These are phyloP conservation scores for Montipora sp. DNA, from an alignment of 64 coral and sea anemone genomes.

Conservation along the genomic window DNA sequence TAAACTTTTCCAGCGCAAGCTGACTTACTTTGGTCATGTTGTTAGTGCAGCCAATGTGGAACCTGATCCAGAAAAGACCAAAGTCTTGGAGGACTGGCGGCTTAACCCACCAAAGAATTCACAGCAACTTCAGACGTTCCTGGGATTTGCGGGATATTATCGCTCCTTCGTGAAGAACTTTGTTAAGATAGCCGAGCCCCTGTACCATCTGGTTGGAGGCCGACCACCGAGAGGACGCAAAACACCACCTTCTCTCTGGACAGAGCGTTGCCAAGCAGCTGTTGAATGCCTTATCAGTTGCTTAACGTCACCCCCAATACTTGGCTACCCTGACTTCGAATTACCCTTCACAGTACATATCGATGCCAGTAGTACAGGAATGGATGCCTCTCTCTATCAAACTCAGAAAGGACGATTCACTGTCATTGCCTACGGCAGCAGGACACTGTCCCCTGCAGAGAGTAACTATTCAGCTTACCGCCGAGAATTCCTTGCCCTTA, in stretches of 20 bases:
- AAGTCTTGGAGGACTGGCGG: conserved; percentile 17
- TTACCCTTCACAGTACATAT: conserved; percentile 55
- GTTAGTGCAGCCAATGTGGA: conserved; percentile 22
- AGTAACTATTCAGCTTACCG: conserved; percentile 58
- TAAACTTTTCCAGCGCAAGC: conserved; percentile 16
- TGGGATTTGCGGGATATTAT: conserved; percentile 39
- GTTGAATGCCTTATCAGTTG: conserved; percentile 36
- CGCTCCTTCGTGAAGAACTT: conserved; percentile 18
- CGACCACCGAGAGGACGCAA: background rate
- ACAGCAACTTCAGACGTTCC: conserved; percentile 23
- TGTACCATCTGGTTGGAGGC: background rate
- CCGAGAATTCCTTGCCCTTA: conserved; percentile 51
- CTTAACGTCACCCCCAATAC: conserved; percentile 66
- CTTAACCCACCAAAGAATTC: background rate
- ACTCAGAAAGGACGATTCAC: background rate
- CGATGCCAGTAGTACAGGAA: conserved; percentile 16
- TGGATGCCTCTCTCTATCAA: conserved; percentile 67
- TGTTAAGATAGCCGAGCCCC: conserved; percentile 9
- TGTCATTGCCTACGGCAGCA: conserved; percentile 65
- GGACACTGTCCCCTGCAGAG: conserved; percentile 55
- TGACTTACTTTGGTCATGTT: conserved; percentile 60
- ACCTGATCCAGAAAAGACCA: conserved; percentile 41
- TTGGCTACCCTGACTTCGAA: conserved; percentile 62
- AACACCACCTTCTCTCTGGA: conserved; percentile 20
- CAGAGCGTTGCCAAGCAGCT: conserved; percentile 22